These are phyloP conservation scores for Nasua narica DNA, from an alignment of 2,797 vertebrate genomes.

Conservation along the genomic window DNA sequence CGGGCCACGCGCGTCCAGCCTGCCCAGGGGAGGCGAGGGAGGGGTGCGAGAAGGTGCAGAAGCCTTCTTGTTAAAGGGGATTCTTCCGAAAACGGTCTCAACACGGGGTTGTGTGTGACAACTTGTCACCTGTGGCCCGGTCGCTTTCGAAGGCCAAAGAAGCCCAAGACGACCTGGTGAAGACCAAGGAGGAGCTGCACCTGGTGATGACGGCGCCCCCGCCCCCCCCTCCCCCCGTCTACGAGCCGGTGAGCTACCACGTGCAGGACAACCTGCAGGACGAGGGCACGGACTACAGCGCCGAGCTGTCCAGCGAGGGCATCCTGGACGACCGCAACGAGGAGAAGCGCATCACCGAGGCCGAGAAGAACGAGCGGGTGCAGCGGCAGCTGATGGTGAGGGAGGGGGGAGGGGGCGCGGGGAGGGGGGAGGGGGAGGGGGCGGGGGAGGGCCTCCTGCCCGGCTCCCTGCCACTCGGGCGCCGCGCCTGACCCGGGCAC, in stretches of 20 bases:
- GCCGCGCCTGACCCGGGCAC: background rate
- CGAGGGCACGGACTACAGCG: slow-evolving; percentile 90
- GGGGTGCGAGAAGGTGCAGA: background rate
- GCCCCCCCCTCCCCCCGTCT: slow-evolving; percentile 85
- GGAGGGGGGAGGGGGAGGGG: too few relatives aligned
- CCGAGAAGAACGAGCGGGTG: slow-evolving; percentile 94
- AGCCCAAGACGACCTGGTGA: slow-evolving; percentile 91
- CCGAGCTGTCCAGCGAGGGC: slow-evolving; percentile 89
- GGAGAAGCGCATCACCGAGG: slow-evolving; percentile 93
- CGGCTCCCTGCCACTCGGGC: rapidly evolving
- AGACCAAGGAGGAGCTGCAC: slow-evolving; percentile 93
- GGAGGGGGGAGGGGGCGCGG: too few relatives aligned
- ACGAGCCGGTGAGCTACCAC: slow-evolving; percentile 85
- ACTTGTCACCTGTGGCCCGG: background rate
- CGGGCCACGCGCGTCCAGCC: rapidly evolving
- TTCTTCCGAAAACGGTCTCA: background rate
- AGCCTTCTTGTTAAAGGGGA: background rate
- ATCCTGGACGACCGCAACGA: slow-evolving; percentile 91
- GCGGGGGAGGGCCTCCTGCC: too few relatives aligned
- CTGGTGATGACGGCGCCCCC: slow-evolving; percentile 88
- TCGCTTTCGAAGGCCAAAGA: slow-evolving; percentile 86
- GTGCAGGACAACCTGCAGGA: slow-evolving; percentile 86
- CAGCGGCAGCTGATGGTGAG: slow-evolving; percentile 94
- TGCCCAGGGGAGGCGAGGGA: rapidly evolving
- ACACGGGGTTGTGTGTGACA: rapidly evolving